A percentile compares a stretch with the other conserved stretches of the same genome.
Conservation (phyloP, 2,888 invertebrate species). For the Caenorhabditis macrosperma region DNA sequence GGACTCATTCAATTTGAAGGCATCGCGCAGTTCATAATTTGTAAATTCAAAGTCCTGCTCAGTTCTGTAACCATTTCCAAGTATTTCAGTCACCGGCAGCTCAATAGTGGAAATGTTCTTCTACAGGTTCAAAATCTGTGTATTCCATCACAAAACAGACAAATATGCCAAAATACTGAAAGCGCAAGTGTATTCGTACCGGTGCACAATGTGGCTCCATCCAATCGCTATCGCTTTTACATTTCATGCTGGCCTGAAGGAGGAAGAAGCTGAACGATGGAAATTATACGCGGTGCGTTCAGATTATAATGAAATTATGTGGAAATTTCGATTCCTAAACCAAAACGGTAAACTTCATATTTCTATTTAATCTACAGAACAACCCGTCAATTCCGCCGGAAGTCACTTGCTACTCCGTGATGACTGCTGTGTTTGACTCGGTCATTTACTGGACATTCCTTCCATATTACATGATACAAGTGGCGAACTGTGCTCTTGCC, state of each 20-base stretch:
- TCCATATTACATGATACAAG: not conserved
- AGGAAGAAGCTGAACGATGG: too few species aligned
- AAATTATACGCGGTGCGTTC: too few species aligned
- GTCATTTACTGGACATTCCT: not conserved
- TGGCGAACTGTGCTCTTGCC: not conserved
- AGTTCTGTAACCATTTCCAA: not conserved
- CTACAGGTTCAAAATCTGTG: not conserved
- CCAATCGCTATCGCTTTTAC: too few species aligned
- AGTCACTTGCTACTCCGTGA: not conserved
- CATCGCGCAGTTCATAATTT: not conserved
- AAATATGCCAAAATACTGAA: not conserved
- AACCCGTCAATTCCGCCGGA: not conserved
- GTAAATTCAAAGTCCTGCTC: not conserved
- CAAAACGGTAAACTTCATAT: too few species aligned
- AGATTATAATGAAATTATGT: too few species aligned
- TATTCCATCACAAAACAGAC: not conserved
- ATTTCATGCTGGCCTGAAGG: too few species aligned
- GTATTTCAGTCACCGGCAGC: not conserved
- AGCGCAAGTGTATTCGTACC: not conserved
- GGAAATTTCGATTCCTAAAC: too few species aligned
- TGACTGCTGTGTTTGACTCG: not conserved
- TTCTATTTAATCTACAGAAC: too few species aligned
- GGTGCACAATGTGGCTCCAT: not conserved
- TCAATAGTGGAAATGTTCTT: constrained; percentile 1
- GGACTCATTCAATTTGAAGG: not conserved